Evolutionary conservation across 2,113 vertebrate genomes (phyloP).

Genomic region (Scomber japonicus): DNA sequence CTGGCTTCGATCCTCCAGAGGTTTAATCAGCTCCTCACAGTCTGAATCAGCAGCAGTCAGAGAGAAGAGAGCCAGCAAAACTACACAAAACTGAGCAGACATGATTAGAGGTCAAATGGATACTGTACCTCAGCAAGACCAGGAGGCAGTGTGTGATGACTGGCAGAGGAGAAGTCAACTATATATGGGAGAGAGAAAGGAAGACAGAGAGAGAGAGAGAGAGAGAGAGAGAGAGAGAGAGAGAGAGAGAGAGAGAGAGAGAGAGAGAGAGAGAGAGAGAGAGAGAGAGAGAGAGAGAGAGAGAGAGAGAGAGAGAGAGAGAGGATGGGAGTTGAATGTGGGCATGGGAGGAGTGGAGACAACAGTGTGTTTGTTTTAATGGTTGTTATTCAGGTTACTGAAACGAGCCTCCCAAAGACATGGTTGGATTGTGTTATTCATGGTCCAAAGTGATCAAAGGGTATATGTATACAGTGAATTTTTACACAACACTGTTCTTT

Average conservation of each 20-base stretch:
- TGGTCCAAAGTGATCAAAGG: background rate
- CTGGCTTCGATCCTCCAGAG: slow-evolving; percentile 35
- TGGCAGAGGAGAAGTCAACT: background rate
- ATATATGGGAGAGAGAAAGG: background rate
- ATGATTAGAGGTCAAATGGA: slow-evolving; percentile 34
- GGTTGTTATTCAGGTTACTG: too few species aligned
- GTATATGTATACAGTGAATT: background rate
- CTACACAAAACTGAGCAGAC: slow-evolving; percentile 40
- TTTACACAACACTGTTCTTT: background rate
- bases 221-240: background rate
- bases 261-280: background rate
- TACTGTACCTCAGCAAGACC: background rate
- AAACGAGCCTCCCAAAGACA: background rate
- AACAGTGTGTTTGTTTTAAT: background rate
- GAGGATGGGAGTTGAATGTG: too few species aligned
- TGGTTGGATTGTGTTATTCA: background rate
- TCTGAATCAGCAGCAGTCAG: slow-evolving; percentile 43
- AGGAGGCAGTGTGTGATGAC: background rate
- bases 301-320: too few species aligned
- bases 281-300: background rate
- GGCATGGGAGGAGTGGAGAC: background rate
- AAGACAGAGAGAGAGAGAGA: background rate
- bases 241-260: too few species aligned
- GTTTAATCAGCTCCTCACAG: slow-evolving; percentile 56
- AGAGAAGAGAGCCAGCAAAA: slow-evolving; percentile 52